Base-by-base conservation (phyloP, 2,888 invertebrate genomes). In the Limnephilus rhombicus region DNA sequence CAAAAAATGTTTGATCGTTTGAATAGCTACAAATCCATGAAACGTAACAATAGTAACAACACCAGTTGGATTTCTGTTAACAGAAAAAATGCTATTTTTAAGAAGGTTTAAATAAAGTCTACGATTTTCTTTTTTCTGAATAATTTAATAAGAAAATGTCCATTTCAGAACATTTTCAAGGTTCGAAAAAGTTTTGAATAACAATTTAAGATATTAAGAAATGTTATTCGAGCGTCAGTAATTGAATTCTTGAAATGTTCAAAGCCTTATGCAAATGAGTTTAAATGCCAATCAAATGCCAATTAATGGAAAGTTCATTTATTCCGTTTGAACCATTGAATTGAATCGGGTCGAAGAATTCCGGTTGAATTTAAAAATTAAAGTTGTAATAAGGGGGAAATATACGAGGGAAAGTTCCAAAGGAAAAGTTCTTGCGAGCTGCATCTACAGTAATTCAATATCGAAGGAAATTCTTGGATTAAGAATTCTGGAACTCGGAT, bases 251-350 rank as follows among this genome's bases (percentile, higher is more conserved):
- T 53, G 31, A 31, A 45, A 86, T 15, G 18, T 15, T 49, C 37
- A 86, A 86, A 49, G 85, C 41, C 45, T 85, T 85, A 53, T 68
- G 31, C 53, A 87, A 53, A 87, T 34, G 12, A 87, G 87, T 29
- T 86, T 86, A 86, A 45, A 86, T 86, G 86, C 86, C 86, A 86
- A 86, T 86, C 68, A 88, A 88, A 88, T 68, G 88, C 68, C 68
- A 88, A 88, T 88, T 88, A 88, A 88, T 68, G 12, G 11, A 68
- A 88, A 68, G n/a, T 29, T 86, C 29, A 86, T 45, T 45, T 86
- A 31, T 87, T 53, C 34, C 68, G 29, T 53, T 87, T 53, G 31
- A 87, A 34, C 13, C 53, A 31, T 34, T n/a, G 68, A 87, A 68
- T 31, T 87, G 37, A 37, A 87, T 31, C 11, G 88, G 80, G 88